Percentiles rank a stretch among this genome's conserved stretches.
Conservation (phyloP, 1,140 invertebrate genomes). For the Micrasema longulum region DNA sequence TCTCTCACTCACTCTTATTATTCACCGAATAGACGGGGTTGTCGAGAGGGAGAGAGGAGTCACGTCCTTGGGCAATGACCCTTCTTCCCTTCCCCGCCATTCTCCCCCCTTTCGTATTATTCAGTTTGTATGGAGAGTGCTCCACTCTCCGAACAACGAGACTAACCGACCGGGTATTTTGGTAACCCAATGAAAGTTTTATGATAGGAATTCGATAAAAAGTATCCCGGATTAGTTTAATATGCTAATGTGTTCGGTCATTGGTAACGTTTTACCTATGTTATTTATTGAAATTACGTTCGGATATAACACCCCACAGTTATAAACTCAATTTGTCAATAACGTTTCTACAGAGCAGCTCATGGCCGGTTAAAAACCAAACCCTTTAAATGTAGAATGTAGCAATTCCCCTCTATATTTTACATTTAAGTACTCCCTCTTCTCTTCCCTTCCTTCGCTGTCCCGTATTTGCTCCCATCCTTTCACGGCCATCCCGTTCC, state of each 20-base stretch:
- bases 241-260: background rate
- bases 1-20: no score
- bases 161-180: constrained; percentile 9
- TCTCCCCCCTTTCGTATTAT: background rate
- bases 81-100: background rate
- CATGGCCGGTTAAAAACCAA: constrained; percentile 23
- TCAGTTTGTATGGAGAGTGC: background rate
- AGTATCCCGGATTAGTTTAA: background rate
- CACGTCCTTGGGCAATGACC: constrained; percentile 38
- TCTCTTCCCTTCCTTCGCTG: background rate
- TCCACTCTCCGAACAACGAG: background rate
- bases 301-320: no score
- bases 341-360: background rate
- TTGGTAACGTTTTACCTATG: background rate
- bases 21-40: background rate
- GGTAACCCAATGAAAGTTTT: constrained; percentile 15
- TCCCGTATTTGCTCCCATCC: background rate
- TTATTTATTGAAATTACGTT: no score
- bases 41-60: constrained; percentile 5
- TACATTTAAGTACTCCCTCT: background rate
- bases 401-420: background rate
- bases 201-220: constrained; percentile 6
- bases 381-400: constrained; percentile 37
- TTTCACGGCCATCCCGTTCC: constrained; percentile 17
- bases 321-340: no score